phyloP scores from a whole-genome alignment of 2,888 invertebrate genomes.

The Philonicus albiceps region DNA sequence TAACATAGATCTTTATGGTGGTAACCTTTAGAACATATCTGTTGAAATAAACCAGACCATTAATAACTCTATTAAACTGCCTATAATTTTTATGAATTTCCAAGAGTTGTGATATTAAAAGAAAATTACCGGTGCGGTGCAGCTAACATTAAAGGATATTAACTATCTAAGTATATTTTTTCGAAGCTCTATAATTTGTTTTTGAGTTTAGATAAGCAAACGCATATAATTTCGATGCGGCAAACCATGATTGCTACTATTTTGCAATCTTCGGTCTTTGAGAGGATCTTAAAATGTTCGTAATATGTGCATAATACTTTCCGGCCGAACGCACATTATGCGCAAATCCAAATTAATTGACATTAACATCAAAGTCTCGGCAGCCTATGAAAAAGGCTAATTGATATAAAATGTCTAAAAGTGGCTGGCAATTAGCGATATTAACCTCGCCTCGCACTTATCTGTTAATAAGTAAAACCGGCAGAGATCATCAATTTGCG shows the following conservation, averaged over 20 bases:
- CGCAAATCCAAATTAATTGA: background rate
- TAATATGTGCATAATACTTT: background rate
- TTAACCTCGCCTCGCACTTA: conserved; percentile 20
- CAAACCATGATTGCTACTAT: background rate
- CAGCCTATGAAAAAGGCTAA: background rate
- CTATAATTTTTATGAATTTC: background rate
- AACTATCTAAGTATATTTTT: background rate
- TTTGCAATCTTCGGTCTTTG: background rate
- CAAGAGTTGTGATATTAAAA: background rate
- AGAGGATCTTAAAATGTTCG: background rate
- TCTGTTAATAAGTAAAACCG: conserved; percentile 15
- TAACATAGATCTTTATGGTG: background rate
- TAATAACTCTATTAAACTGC: background rate
- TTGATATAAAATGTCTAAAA: background rate
- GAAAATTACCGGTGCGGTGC: background rate
- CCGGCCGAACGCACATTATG: background rate
- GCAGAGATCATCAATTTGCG: conserved; percentile 25
- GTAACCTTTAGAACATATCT: background rate
- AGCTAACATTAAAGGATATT: background rate
- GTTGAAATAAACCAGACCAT: background rate
- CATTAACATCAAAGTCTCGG: background rate
- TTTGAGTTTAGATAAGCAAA: background rate
- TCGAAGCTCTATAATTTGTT: background rate
- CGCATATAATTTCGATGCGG: background rate
- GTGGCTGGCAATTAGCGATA: conserved; percentile 1